Percentiles rank a stretch among this genome's conserved stretches.
These are phyloP conservation scores for Argyresthia albistria DNA, from an alignment of 2,888 invertebrate genomes.

Conservation along the genomic window DNA sequence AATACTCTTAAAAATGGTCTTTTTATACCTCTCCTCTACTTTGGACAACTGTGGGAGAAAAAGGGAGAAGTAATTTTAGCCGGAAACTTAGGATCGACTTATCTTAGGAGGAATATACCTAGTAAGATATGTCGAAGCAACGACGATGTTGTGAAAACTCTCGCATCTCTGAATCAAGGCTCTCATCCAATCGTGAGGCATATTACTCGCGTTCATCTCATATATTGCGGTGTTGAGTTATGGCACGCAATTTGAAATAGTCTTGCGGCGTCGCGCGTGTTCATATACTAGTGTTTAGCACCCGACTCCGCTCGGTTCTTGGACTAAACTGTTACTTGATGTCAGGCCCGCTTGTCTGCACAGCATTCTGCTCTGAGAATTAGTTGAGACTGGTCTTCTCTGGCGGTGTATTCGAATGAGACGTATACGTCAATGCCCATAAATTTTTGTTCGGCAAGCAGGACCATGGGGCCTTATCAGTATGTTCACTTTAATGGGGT, in stretches of 20 bases:
- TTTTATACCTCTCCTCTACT: too few relatives aligned
- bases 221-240: conserved; percentile 42
- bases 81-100: too few relatives aligned
- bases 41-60: too few relatives aligned
- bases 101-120: too few relatives aligned
- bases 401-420: too few relatives aligned
- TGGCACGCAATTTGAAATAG: conserved; percentile 51
- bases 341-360: conserved; percentile 27
- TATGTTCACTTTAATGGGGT: too few relatives aligned
- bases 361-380: conserved; percentile 8
- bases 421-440: too few relatives aligned
- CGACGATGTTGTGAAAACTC: background rate
- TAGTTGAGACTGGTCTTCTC: too few relatives aligned
- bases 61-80: too few relatives aligned
- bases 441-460: too few relatives aligned
- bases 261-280: conserved; percentile 34
- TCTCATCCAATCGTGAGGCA: background rate
- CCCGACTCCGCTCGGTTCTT: background rate
- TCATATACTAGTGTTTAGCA: background rate
- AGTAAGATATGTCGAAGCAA: background rate
- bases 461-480: too few relatives aligned
- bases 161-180: background rate
- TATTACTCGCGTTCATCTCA: conserved; percentile 14
- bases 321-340: conserved; percentile 24
- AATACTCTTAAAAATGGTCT: too few relatives aligned